Evolutionary conservation across 2,888 invertebrate species (phyloP).

Genomic region (Nomada ferruginata): DNA sequence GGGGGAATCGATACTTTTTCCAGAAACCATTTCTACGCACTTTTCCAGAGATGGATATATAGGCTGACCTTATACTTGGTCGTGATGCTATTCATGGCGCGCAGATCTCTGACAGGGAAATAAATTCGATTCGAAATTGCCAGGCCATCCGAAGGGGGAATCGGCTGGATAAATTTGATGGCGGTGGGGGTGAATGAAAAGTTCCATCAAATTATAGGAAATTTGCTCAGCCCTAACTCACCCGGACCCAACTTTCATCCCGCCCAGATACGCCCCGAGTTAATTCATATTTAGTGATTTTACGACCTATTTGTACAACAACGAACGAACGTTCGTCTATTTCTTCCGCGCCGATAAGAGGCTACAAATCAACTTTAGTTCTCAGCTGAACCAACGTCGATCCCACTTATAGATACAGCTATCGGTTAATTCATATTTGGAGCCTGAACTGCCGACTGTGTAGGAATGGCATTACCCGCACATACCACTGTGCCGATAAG

Average conservation of each 20-base stretch:
- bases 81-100: constrained; percentile 16
- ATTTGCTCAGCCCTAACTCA: too few species aligned
- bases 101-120: constrained; percentile 27
- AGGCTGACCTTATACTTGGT: neutral
- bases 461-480: neutral
- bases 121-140: constrained; percentile 29
- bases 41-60: neutral
- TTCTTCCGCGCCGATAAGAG: too few species aligned
- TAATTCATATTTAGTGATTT: too few species aligned
- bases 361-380: too few species aligned
- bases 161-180: constrained; percentile 18
- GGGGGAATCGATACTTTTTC: constrained; percentile 20
- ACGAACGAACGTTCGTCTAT: too few species aligned
- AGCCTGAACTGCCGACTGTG: too few species aligned
- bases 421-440: too few species aligned
- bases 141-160: neutral
- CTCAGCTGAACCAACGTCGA: too few species aligned
- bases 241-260: too few species aligned
- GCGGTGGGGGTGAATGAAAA: constrained; percentile 10
- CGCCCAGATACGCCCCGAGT: too few species aligned
- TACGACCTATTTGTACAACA: too few species aligned
- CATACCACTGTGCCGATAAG: neutral
- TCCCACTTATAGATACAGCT: too few species aligned
- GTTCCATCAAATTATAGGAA: neutral
- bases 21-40: neutral